Percentiles rank a stretch among this genome's conserved stretches.
Conservation (phyloP, 2,888 invertebrate genomes). For the Chironomus riparius region DNA sequence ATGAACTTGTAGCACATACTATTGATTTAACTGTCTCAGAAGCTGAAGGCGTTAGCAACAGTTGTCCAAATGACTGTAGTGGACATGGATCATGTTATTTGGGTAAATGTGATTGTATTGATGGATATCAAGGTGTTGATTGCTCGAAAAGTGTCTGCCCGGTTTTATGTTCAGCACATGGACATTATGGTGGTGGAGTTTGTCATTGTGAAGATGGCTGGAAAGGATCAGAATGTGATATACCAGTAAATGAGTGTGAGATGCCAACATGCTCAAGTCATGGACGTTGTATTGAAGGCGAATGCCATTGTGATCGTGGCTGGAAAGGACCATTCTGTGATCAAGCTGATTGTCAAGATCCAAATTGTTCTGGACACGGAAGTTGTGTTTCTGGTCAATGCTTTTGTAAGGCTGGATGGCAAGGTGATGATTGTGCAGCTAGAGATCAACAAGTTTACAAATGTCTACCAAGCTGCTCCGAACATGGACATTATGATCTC, state of each 20-base stretch:
- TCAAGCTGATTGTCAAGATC: conserved; percentile 86
- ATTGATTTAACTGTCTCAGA: conserved; percentile 78
- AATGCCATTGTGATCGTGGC: conserved; percentile 79
- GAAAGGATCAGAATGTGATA: conserved; percentile 93
- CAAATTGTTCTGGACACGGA: conserved; percentile 86
- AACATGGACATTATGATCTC: conserved; percentile 86
- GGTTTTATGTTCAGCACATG: conserved; percentile 90
- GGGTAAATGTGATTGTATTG: conserved; percentile 88
- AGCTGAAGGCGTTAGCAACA: conserved; percentile 82
- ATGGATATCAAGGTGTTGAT: conserved; percentile 78
- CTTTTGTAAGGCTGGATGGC: conserved; percentile 91
- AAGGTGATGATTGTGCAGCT: conserved; percentile 72
- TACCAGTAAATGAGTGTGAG: conserved; percentile 83
- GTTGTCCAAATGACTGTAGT: conserved; percentile 87
- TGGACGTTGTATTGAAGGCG: conserved; percentile 78
- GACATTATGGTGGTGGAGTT: conserved; percentile 85
- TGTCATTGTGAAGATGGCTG: conserved; percentile 94
- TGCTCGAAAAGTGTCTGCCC: conserved; percentile 90
- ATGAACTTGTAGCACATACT: conserved; percentile 77
- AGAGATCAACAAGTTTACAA: conserved; percentile 83
- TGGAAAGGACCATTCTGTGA: conserved; percentile 90
- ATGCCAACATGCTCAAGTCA: conserved; percentile 83
- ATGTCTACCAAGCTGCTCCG: conserved; percentile 87
- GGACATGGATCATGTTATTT: conserved; percentile 86
- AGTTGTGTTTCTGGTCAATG: conserved; percentile 88